Conservation (phyloP, 2,888 invertebrate species). For the Chymomyza procnemis region DNA sequence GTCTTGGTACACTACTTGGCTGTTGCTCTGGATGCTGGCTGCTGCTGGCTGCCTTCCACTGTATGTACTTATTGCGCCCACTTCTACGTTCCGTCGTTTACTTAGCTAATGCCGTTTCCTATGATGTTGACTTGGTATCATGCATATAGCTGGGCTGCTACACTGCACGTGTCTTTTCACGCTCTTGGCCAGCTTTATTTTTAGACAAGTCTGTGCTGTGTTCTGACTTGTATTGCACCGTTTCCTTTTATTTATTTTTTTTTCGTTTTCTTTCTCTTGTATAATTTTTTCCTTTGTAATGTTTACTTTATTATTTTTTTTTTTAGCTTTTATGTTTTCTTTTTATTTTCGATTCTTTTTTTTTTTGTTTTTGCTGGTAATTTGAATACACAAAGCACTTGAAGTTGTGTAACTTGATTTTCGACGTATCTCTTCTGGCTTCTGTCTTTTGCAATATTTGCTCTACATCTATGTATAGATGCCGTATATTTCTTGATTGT, state of each 20-base stretch:
- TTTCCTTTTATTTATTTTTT: slow-evolving; percentile 1
- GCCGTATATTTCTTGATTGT: slow-evolving; percentile 15
- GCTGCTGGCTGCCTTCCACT: slow-evolving; percentile 10
- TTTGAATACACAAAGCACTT: slow-evolving; percentile 8
- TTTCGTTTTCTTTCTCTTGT: too few relatives aligned
- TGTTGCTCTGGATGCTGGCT: slow-evolving; percentile 20
- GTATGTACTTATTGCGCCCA: slow-evolving; percentile 29
- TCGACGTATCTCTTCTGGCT: slow-evolving; percentile 6
- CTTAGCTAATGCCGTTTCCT: slow-evolving; percentile 7
- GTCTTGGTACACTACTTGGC: slow-evolving; percentile 14
- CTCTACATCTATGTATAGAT: slow-evolving; percentile 12
- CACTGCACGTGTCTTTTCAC: not conserved
- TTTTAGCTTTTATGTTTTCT: slow-evolving; percentile 7
- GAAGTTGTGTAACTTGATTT: slow-evolving; percentile 11
- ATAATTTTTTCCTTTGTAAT: slow-evolving; percentile 7
- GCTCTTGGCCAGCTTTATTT: not conserved
- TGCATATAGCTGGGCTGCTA: not conserved
- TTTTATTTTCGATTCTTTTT: not conserved
- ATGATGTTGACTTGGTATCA: not conserved
- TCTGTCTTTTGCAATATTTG: slow-evolving; percentile 18
- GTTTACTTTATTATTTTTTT: slow-evolving; percentile 10
- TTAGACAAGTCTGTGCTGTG: not conserved
- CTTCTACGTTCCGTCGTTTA: slow-evolving; percentile 11
- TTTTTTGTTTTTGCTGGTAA: not conserved
- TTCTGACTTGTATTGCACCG: slow-evolving; percentile 18